Conservation (phyloP, 2,888 invertebrate species). For the Cephus sareptanus region DNA sequence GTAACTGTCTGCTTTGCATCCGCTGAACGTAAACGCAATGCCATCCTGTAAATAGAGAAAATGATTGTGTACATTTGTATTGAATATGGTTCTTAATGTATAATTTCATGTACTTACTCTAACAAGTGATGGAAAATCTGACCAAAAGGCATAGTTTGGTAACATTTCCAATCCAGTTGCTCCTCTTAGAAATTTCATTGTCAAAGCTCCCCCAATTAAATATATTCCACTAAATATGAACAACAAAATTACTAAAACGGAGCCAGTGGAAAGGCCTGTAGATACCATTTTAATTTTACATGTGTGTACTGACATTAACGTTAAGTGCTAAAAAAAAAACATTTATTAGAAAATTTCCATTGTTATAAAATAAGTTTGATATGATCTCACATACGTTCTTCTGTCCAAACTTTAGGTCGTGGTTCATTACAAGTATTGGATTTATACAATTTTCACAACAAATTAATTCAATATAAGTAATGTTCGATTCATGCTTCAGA, state of each 20-base stretch:
- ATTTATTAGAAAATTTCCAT: background rate
- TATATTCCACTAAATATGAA: constrained; percentile 72
- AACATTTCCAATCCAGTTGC: constrained; percentile 79
- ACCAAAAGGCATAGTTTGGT: constrained; percentile 81
- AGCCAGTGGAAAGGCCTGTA: constrained; percentile 71
- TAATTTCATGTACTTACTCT: constrained; percentile 68
- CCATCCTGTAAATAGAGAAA: constrained; percentile 72
- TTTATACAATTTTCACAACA: background rate
- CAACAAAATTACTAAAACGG: constrained; percentile 74
- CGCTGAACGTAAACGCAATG: constrained; percentile 71
- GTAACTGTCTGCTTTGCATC: constrained; percentile 71
- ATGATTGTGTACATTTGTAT: constrained; percentile 4
- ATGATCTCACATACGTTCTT: constrained; percentile 7
- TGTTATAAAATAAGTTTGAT: background rate
- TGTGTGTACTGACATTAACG: constrained; percentile 68
- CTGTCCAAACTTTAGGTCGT: background rate
- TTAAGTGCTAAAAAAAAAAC: constrained; percentile 65
- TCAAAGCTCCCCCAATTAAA: constrained; percentile 74
- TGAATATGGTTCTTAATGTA: background rate
- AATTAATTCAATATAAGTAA: background rate
- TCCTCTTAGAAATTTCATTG: constrained; percentile 76
- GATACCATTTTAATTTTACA: constrained; percentile 65
- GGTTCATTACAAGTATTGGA: background rate
- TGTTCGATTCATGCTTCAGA: background rate
- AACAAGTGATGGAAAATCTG: constrained; percentile 75